A percentile compares a stretch with the other conserved stretches of the same genome.
These are phyloP conservation scores for Myrmecobius fasciatus DNA, from an alignment of 2,113 vertebrate genomes.

Conservation along the genomic window DNA sequence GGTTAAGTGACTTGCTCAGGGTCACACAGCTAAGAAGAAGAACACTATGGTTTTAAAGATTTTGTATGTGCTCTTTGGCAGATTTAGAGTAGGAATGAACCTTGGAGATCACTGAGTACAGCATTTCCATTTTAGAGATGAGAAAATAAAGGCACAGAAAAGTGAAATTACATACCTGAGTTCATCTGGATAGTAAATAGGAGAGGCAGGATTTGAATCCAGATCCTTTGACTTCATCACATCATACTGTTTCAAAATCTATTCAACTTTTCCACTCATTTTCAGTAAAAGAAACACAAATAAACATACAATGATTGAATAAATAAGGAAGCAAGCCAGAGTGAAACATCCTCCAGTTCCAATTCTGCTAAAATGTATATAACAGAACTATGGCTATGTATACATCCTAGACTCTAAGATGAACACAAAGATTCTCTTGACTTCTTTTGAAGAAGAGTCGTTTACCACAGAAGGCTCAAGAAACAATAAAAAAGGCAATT, in stretches of 20 bases:
- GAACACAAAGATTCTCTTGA: conserved; percentile 79
- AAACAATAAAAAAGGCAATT: conserved; percentile 87
- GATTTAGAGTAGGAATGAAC: neutral
- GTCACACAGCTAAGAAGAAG: too few relatives aligned
- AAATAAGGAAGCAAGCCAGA: conserved; percentile 75
- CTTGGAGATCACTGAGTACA: neutral
- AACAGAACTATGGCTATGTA: conserved; percentile 25
- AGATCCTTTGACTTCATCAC: neutral
- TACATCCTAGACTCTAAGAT: conserved; percentile 35
- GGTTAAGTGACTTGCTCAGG: too few relatives aligned
- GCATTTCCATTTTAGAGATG: neutral
- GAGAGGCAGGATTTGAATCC: neutral
- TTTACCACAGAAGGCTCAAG: conserved; percentile 81
- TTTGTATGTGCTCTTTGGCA: neutral
- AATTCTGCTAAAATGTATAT: conserved; percentile 74
- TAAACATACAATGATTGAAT: conserved; percentile 55
- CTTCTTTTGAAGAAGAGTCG: conserved; percentile 82
- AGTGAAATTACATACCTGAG: neutral
- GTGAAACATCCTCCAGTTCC: conserved; percentile 64
- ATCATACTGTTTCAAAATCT: neutral
- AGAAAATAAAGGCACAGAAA: neutral
- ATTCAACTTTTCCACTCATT: neutral
- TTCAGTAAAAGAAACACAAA: conserved; percentile 13
- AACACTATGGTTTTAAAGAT: neutral
- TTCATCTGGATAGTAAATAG: neutral